Evolutionary conservation across 2,113 vertebrate genomes (phyloP).

Genomic region (Erinaceus europaeus): DNA sequence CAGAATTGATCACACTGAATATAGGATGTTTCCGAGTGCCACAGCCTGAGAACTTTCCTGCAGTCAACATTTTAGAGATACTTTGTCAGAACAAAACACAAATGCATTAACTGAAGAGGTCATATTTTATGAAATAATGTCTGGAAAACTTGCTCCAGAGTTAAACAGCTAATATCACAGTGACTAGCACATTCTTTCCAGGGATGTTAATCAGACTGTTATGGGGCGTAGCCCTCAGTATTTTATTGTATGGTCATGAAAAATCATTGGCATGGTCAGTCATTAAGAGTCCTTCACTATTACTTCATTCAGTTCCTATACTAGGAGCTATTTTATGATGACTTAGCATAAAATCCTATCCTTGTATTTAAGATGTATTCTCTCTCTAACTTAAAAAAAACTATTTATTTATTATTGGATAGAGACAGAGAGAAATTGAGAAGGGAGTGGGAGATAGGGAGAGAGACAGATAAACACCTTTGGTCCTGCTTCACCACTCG

Average conservation of each 20-base stretch:
- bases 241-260: neutral
- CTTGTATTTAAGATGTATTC: neutral
- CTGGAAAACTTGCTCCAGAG: neutral
- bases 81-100: neutral
- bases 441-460: no score
- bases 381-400: no score
- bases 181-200: neutral
- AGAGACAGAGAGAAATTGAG: no score
- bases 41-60: neutral
- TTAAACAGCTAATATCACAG: neutral
- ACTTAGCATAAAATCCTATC: neutral
- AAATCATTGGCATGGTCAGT: neutral
- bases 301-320: neutral
- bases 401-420: no score
- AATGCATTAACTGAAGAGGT: neutral
- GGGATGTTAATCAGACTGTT: neutral
- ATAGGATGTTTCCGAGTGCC: neutral
- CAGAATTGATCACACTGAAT: neutral
- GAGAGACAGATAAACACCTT: no score
- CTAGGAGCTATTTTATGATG: neutral
- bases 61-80: constrained; percentile 1
- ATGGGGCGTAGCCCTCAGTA: neutral
- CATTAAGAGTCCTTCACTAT: neutral
- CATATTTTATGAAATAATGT: constrained; percentile 28
- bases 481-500: no score